phyloP scores from a whole-genome alignment of 2,113 vertebrate species.

The Periophthalmus modestus region DNA sequence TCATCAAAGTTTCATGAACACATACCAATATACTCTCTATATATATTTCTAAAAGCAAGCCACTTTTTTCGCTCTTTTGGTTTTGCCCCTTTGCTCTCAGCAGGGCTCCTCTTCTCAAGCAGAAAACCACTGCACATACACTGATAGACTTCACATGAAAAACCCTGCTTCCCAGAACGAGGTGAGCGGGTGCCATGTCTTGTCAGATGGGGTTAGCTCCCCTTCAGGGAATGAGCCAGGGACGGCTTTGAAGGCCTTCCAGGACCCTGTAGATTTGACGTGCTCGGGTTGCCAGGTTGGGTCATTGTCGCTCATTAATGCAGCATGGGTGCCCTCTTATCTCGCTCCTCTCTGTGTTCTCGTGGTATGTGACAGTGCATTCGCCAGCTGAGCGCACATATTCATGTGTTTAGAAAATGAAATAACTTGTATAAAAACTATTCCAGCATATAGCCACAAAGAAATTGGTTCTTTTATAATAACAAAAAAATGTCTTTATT shows the following conservation, averaged over 20 bases:
- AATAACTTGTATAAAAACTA: neutral
- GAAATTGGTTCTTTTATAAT: too few relatives aligned
- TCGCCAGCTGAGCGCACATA: slow-evolving; percentile 29
- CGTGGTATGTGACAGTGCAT: slow-evolving; percentile 37
- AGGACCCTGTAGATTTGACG: slow-evolving; percentile 51
- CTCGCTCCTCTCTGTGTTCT: slow-evolving; percentile 40
- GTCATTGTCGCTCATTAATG: slow-evolving; percentile 66
- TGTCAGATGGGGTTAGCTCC: slow-evolving; percentile 69
- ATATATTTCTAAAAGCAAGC: slow-evolving; percentile 10
- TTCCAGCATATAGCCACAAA: too few relatives aligned
- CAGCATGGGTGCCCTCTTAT: slow-evolving; percentile 60
- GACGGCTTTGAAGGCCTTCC: slow-evolving; percentile 66
- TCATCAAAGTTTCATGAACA: neutral
- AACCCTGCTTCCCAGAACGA: slow-evolving; percentile 20
- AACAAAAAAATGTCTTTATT: too few relatives aligned
- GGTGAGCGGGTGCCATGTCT: slow-evolving; percentile 47
- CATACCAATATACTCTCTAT: neutral
- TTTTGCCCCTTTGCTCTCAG: slow-evolving; percentile 31
- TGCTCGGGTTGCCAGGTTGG: slow-evolving; percentile 69
- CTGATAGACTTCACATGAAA: slow-evolving; percentile 16
- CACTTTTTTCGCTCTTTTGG: slow-evolving; percentile 14
- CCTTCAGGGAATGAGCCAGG: slow-evolving; percentile 55
- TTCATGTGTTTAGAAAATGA: neutral
- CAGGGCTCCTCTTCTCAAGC: slow-evolving; percentile 24
- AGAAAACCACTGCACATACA: neutral